Evolutionary conservation across 53 echinoderm and acorn worm species (phyloP), one percentile per base, ranked within the genome.

Genomic region (Mesocentrotus franciscanus): DNA sequence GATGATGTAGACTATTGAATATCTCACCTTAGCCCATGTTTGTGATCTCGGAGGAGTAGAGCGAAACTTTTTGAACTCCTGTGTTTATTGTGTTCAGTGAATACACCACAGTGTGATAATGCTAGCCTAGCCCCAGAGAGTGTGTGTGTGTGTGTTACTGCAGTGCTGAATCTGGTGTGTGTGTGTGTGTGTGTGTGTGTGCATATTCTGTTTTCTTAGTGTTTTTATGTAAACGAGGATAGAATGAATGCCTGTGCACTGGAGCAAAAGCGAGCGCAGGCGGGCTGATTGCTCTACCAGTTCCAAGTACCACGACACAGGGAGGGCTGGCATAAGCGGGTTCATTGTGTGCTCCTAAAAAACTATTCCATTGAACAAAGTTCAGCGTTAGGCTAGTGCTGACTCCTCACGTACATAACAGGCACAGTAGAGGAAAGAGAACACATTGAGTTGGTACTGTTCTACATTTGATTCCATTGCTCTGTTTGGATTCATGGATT

Each of bases 41-140:
- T 93, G 93, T 79, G 93, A 81, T 93, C 93, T 59, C 29, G 11
- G 4, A 42, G 56, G 75, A 34, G 26, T 68, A 24, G 71, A 81
- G 33, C 60, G 60, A 59, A 78, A 93, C 78, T 60, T 93, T 81
- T 93, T 81, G 60, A 79, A 93, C 93, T 93, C 93, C 92, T 92
- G 71, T 93, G 92, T 93, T 93, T 93, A 93, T 93, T 93, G 93
- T 93, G 76, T 93, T 93, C 56, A 78, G 93, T 60, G 78, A 76
- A 92, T 35, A 71, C 92, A 92, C 55, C 91, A 91, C 66, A 36
- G 64, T 91, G 91, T 66, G 62, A 64, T 62, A 91, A 72, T 78
- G 83, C 78, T 17, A 60, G 57, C 93, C 81, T 32, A 16, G 32
- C 20, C 57, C 39, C n/a, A 30, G 33, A 76, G 61, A 22, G 83